Percentiles rank a stretch among this genome's conserved stretches.
Evolutionary conservation across 2,888 invertebrate species (phyloP).

Genomic region (Eulithis prunata): DNA sequence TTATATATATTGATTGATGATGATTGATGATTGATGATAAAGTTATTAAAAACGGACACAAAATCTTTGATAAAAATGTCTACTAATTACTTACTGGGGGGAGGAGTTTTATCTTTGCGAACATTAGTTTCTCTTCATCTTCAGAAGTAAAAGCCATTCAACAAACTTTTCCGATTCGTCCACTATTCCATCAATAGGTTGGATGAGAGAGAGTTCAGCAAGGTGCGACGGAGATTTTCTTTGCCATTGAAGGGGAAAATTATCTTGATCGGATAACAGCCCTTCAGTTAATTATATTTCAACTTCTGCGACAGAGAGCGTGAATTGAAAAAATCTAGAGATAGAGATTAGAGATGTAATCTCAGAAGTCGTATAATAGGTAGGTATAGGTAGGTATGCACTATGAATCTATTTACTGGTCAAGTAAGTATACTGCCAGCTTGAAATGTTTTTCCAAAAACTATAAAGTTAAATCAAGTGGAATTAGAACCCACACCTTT

Average conservation of each 20-base stretch:
- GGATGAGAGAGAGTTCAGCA: conserved; percentile 32
- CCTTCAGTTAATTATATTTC: conserved; percentile 59
- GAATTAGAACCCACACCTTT: too few relatives aligned
- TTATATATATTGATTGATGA: too few relatives aligned
- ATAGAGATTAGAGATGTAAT: neutral
- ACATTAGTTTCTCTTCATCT: neutral
- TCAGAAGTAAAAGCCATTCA: neutral
- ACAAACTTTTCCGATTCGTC: conserved; percentile 14
- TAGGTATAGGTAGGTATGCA: too few relatives aligned
- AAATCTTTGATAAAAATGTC: too few relatives aligned
- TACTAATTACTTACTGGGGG: too few relatives aligned
- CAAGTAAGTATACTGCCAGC: too few relatives aligned
- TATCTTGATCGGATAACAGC: conserved; percentile 65
- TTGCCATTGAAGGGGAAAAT: conserved; percentile 65
- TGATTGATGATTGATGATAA: too few relatives aligned
- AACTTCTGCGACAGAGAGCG: conserved; percentile 18
- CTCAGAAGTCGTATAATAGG: neutral
- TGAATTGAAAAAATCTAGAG: conserved; percentile 12
- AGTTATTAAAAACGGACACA: too few relatives aligned
- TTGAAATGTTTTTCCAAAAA: too few relatives aligned
- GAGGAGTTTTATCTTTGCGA: too few relatives aligned
- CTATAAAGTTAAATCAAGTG: too few relatives aligned
- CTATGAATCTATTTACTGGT: too few relatives aligned
- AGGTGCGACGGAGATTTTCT: conserved; percentile 58
- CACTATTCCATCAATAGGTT: conserved; percentile 19